Evolutionary conservation across 2,888 invertebrate genomes (phyloP).

Genomic region (Drosophila formosana): DNA sequence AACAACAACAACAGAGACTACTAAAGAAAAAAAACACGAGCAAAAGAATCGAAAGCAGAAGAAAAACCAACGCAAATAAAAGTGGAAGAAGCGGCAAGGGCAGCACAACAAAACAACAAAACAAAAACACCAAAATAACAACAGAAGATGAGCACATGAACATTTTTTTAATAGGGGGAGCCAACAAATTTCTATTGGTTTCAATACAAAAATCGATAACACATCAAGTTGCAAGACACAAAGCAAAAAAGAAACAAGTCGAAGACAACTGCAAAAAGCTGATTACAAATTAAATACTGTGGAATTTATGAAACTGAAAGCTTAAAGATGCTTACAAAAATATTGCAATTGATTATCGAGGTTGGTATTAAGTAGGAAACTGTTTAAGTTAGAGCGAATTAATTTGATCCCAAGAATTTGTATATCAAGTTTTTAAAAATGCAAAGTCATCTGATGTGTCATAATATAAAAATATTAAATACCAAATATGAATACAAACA

Average conservation of each 20-base stretch:
- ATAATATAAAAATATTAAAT: no score
- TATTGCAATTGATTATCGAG: not conserved
- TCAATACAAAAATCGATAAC: constrained; percentile 51
- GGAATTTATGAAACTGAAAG: not conserved
- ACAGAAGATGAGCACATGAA: constrained; percentile 39
- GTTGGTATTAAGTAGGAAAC: not conserved
- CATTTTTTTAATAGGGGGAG: constrained; percentile 39
- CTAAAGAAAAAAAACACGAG: constrained; percentile 21
- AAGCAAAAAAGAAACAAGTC: constrained; percentile 36
- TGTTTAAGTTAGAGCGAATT: not conserved
- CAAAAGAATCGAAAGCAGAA: constrained; percentile 38
- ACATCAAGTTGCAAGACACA: constrained; percentile 42
- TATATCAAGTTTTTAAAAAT: no score
- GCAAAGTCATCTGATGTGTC: no score
- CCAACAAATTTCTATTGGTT: constrained; percentile 14
- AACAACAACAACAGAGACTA: not conserved
- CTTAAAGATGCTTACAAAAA: not conserved
- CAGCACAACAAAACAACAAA: constrained; percentile 6
- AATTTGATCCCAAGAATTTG: no score
- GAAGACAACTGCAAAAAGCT: constrained; percentile 52
- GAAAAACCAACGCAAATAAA: constrained; percentile 47
- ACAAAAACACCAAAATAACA: constrained; percentile 9
- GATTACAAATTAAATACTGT: constrained; percentile 24
- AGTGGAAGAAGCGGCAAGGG: constrained; percentile 7
- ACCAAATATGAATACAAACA: no score